phyloP scores from a whole-genome alignment of 2,888 invertebrate species.

The Nemurella pictetii region DNA sequence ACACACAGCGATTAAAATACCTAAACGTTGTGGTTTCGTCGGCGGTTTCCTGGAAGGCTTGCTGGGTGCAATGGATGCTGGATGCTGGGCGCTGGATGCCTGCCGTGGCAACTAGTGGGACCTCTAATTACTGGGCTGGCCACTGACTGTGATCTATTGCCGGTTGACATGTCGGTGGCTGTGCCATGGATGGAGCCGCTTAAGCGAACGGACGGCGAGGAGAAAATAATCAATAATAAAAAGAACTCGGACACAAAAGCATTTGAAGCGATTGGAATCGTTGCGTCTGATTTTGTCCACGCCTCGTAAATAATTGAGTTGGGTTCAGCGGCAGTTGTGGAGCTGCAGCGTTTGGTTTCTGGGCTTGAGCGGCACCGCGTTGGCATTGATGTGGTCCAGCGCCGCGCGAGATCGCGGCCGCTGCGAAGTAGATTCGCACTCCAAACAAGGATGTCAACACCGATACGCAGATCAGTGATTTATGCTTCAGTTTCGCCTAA shows the following conservation, averaged over 20 bases:
- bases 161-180: conserved; percentile 2
- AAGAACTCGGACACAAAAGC: neutral
- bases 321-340: neutral
- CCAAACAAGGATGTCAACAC: neutral
- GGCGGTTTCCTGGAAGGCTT: neutral
- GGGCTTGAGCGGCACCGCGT: neutral
- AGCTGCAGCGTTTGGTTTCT: neutral
- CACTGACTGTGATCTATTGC: neutral
- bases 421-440: neutral
- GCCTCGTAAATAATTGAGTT: neutral
- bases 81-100: no score
- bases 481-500: neutral
- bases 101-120: neutral
- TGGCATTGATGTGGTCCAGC: neutral
- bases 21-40: conserved; percentile 29
- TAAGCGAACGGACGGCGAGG: neutral
- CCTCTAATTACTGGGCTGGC: conserved; percentile 26
- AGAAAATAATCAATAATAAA: conserved; percentile 25
- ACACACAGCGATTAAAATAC: conserved; percentile 30
- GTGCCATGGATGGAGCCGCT: neutral
- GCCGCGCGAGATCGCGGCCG: neutral
- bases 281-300: neutral
- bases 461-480: neutral
- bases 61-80: neutral
- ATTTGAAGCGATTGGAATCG: neutral